Percentiles rank a stretch among this genome's conserved stretches.
These are phyloP conservation scores for Laterallus jamaicensis DNA, from an alignment of 2,113 vertebrate genomes.

Conservation along the genomic window DNA sequence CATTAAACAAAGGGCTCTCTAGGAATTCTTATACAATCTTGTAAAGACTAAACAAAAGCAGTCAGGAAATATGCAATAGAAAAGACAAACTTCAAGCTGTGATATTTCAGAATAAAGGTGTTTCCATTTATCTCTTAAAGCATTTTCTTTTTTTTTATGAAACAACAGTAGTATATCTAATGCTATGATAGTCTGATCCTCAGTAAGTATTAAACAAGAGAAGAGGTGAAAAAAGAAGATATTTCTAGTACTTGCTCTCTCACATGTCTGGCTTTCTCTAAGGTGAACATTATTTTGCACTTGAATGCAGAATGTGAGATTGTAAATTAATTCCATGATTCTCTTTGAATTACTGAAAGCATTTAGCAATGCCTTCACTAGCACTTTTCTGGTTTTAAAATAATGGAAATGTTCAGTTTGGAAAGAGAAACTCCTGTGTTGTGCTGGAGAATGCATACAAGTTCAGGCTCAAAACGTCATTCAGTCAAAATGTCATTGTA, in stretches of 20 bases:
- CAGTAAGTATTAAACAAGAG: background rate
- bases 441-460: background rate
- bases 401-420: background rate
- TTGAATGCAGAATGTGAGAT: background rate
- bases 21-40: background rate
- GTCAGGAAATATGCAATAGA: background rate
- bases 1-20: fast-evolving
- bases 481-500: background rate
- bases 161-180: background rate
- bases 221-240: background rate
- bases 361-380: background rate
- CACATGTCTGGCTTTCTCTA: background rate
- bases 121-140: background rate
- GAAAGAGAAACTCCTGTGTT: background rate
- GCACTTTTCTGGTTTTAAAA: background rate
- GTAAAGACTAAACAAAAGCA: background rate
- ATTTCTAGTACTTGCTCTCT: background rate
- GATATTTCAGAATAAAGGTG: background rate
- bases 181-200: background rate
- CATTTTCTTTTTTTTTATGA: background rate
- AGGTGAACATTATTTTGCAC: background rate
- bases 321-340: background rate
- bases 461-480: background rate
- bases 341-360: background rate
- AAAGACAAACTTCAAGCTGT: background rate